Evolutionary conservation across 2,888 invertebrate genomes (phyloP).

Genomic region (Cheilosia urbana): DNA sequence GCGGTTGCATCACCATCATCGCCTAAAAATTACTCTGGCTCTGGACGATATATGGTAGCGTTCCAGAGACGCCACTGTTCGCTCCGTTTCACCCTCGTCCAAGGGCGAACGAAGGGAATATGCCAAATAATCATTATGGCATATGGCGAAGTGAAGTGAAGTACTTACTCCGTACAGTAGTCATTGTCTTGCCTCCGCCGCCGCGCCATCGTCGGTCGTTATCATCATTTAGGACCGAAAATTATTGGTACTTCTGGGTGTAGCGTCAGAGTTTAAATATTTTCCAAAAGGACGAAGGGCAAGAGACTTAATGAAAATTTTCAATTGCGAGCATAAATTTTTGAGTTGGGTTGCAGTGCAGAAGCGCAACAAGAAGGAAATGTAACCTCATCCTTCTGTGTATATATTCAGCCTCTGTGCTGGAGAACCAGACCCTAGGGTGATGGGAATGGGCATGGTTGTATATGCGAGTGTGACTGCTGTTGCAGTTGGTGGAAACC

Average conservation of each 20-base stretch:
- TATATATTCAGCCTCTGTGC: not conserved
- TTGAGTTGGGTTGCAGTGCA: constrained; percentile 60
- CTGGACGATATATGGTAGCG: not conserved
- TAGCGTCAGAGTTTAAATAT: constrained; percentile 68
- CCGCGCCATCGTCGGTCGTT: constrained; percentile 53
- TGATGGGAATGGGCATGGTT: not conserved
- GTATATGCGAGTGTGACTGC: constrained; percentile 25
- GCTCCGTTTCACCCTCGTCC: not conserved
- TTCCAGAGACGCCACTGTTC: not conserved
- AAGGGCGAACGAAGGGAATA: constrained; percentile 29
- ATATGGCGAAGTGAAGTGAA: constrained; percentile 59
- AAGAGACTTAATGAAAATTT: constrained; percentile 73
- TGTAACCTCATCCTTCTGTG: constrained; percentile 1
- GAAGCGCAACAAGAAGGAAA: constrained; percentile 45
- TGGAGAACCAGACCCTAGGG: constrained; percentile 32
- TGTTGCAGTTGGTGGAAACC: constrained; percentile 39
- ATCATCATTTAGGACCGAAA: constrained; percentile 76
- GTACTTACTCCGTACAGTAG: constrained; percentile 46
- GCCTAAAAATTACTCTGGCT: constrained; percentile 57
- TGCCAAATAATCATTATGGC: constrained; percentile 74
- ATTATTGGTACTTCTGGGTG: constrained; percentile 67
- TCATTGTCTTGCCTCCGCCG: constrained; percentile 31
- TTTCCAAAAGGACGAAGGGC: constrained; percentile 52
- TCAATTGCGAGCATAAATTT: constrained; percentile 72
- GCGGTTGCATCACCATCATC: constrained; percentile 72